phyloP scores from a whole-genome alignment of 2,797 vertebrate genomes.

The Linurgus olivaceus region DNA sequence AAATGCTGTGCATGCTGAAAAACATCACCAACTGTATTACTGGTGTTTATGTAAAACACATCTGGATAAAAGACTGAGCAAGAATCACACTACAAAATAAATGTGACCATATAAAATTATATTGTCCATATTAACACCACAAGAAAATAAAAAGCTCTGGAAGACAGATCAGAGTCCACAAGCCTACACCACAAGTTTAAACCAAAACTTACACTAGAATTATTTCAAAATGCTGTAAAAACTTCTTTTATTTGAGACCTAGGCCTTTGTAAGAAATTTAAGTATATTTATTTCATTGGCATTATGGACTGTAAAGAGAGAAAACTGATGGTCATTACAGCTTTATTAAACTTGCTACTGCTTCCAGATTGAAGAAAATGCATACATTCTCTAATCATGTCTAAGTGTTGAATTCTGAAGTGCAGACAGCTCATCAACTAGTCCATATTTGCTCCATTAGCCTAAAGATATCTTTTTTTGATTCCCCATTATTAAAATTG shows the following conservation, averaged over 20 bases:
- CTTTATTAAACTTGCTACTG: not conserved
- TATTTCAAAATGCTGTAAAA: not conserved
- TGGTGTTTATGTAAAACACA: not conserved
- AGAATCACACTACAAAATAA: not conserved
- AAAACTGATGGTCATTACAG: not conserved
- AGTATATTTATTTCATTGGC: not conserved
- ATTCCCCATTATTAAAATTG: not conserved
- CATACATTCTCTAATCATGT: not conserved
- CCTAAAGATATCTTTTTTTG: not conserved
- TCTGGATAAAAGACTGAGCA: not conserved
- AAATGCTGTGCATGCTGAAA: not conserved
- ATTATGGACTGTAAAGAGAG: not conserved
- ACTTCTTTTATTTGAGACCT: not conserved
- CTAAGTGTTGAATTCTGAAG: not conserved
- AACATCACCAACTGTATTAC: not conserved
- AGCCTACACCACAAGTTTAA: not conserved
- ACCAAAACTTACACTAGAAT: not conserved
- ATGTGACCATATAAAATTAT: not conserved
- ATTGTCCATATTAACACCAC: not conserved
- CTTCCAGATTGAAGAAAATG: not conserved
- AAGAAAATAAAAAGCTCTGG: not conserved
- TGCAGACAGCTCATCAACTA: not conserved
- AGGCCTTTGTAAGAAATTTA: not conserved
- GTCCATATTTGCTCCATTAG: not conserved
- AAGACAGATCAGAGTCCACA: not conserved